Evolutionary conservation across 2,797 vertebrate genomes (phyloP), one percentile per base, ranked within the genome.

Genomic region (Geotrypetes seraphini): DNA sequence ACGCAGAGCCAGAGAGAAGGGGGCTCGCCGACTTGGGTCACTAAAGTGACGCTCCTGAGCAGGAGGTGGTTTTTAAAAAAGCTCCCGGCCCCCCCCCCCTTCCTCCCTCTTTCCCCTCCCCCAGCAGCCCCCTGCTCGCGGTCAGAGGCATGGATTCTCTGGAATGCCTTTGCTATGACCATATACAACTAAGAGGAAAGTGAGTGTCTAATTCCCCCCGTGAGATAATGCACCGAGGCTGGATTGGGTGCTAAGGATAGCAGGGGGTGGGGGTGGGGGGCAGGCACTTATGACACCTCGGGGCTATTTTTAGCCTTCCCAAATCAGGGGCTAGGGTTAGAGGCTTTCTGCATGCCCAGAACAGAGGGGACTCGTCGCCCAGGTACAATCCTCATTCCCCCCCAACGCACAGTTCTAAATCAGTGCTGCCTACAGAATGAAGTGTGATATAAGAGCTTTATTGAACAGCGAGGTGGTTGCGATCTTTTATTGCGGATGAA

Each of bases 71-170:
- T 64, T 69, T 70, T 65, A 65, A 63, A 43, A 57, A 68, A 55
- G 49, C 53, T 45, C 50, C 57, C 26, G 36, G 30, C 40, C 44
- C 41, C 34, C 43, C 52, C 57, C 36, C 7, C 47, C 30, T 19
- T 33, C 31, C 39, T 31, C 30, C 40, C 48, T 41, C 19, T n/a
- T 45, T 36, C 28, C 29, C 32, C 31, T 22, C 36, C 41, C 44
- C 23, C 7, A 41, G 30, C 27, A 22, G 50, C 53, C 60, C 50
- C 50, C 33, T 11, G 43, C 24, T 55, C 56, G 73, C 63, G 86
- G 87, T 91, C 87, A 89, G 76, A 73, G 52, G 25, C 66, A 71
- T 75, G 82, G 83, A 80, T 77, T 82, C 66, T 64, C 68, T 73
- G 78, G 88, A 87, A 87, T 85, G 82, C 50, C 57, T 65, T 71